Conservation (phyloP, 2,113 vertebrate species). For the Pteronura brasiliensis region DNA sequence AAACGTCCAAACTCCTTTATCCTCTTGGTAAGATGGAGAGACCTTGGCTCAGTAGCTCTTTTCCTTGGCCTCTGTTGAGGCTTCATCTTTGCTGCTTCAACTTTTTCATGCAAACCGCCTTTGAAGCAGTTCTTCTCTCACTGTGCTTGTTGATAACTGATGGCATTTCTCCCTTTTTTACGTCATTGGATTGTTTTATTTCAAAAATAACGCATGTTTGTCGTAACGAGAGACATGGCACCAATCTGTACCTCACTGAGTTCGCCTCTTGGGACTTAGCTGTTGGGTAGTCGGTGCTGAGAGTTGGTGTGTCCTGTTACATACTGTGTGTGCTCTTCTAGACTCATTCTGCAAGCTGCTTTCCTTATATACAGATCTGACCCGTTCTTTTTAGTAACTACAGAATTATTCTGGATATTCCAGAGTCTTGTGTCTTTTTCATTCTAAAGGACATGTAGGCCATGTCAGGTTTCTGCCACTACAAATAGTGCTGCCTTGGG, state of each 20-base stretch:
- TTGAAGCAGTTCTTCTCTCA: not conserved
- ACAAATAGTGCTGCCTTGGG: not conserved
- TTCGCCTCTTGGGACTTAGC: not conserved
- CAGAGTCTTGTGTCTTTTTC: not conserved
- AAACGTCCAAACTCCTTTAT: slow-evolving; percentile 92
- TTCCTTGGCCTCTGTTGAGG: not conserved
- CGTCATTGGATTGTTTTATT: not conserved
- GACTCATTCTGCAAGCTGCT: not conserved
- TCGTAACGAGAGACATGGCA: not conserved
- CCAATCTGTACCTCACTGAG: not conserved
- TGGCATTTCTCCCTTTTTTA: not conserved
- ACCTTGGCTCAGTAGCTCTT: no score
- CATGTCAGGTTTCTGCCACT: not conserved
- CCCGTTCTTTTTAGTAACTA: not conserved
- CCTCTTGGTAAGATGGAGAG: slow-evolving; percentile 88
- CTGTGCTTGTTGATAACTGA: not conserved
- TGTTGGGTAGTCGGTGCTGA: not conserved
- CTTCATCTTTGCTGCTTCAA: not conserved
- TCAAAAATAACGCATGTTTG: not conserved
- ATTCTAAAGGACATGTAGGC: not conserved
- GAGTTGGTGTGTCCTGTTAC: not conserved
- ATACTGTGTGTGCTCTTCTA: not conserved
- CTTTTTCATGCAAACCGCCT: not conserved
- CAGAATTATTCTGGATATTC: not conserved
- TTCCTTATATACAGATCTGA: not conserved